Evolutionary conservation across 1,140 invertebrate genomes (phyloP).

Genomic region (Thalassaphorura encarpata): DNA sequence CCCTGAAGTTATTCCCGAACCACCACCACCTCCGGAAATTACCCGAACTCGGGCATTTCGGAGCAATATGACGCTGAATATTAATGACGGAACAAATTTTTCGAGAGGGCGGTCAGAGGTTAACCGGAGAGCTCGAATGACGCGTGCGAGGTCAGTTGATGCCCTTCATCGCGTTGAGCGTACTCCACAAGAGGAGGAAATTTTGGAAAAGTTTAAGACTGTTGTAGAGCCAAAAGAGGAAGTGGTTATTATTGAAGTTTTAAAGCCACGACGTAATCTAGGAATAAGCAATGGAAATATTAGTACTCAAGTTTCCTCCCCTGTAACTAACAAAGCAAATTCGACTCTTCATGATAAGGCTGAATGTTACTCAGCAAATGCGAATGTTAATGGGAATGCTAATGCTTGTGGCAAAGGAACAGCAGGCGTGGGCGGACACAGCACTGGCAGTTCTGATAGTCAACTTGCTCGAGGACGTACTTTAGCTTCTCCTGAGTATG

Average conservation of each 20-base stretch:
- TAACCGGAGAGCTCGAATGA: conserved; percentile 52
- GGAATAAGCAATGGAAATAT: conserved; percentile 1
- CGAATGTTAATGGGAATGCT: too few relatives aligned
- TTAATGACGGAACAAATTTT: background rate
- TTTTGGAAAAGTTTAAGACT: conserved; percentile 29
- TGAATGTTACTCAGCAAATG: too few relatives aligned
- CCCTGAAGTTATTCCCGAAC: too few relatives aligned
- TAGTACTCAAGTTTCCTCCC: background rate
- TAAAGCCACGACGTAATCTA: conserved; percentile 28
- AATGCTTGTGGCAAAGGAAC: too few relatives aligned
- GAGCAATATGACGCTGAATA: conserved; percentile 12
- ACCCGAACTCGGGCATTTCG: background rate
- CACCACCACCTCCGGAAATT: background rate
- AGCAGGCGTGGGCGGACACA: too few relatives aligned
- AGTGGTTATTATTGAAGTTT: conserved; percentile 39
- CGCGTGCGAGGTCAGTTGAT: conserved; percentile 74
- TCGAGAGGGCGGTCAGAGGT: conserved; percentile 16
- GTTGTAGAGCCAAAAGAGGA: conserved; percentile 38
- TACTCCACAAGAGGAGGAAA: conserved; percentile 37
- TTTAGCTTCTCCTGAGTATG: conserved; percentile 28
- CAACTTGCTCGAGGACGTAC: too few relatives aligned
- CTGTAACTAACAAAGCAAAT: too few relatives aligned
- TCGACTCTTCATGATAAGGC: too few relatives aligned
- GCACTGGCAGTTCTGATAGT: background rate
- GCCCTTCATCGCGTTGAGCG: conserved; percentile 44